Base-by-base conservation (phyloP, 2,888 invertebrate species). In the Camponotus fellah region DNA sequence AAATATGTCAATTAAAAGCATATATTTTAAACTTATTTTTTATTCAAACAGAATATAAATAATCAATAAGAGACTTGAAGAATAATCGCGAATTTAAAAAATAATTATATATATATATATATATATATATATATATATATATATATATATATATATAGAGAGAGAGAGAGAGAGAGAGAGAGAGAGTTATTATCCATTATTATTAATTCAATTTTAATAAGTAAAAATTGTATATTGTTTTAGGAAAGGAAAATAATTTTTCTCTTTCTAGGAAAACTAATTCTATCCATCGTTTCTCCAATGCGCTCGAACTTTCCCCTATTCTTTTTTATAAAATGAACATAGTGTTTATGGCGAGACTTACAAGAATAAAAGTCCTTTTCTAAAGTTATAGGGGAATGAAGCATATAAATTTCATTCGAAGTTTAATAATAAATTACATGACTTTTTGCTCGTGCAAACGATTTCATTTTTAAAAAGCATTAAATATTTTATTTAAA, bases 281-380 rank as follows among this genome's bases (percentile, higher is more conserved):
- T 64, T 64, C 34, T 17, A 8, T 34, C n/a, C 9, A 64, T n/a
- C 4, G 3, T 14, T 37, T 37, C 21, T 58, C 14, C 8, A 56
- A 14, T 26, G 26, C 21, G 14, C 2, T 26, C 14, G 53, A n/a
- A 21, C 6, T 14, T 71, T 40, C 6, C 10, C 26, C 9, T 14
- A n/a, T 40, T 71, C n/a, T 71, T 71, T 37, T 71, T 37, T 40
- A 49, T 21, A 68, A 49, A 66, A 40, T 66, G n/a, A 49, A n/a
- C 17, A 32, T 5, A 9, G 10, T 17, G 2, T 21, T 43, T 21
- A 65, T 4, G 34, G 32, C 26, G 17, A 68, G 46, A 66, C 32
- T 49, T 40, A 21, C 65, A 12, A 21, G 40, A 62, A 34, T 62
- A 8, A 34, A 62, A 3, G 9, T 62, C n/a, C 8, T n/a, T 34